A percentile compares a stretch with the other conserved stretches of the same genome.
These are phyloP conservation scores for Bombus turneri DNA, from an alignment of 1,140 invertebrate genomes.

Conservation along the genomic window DNA sequence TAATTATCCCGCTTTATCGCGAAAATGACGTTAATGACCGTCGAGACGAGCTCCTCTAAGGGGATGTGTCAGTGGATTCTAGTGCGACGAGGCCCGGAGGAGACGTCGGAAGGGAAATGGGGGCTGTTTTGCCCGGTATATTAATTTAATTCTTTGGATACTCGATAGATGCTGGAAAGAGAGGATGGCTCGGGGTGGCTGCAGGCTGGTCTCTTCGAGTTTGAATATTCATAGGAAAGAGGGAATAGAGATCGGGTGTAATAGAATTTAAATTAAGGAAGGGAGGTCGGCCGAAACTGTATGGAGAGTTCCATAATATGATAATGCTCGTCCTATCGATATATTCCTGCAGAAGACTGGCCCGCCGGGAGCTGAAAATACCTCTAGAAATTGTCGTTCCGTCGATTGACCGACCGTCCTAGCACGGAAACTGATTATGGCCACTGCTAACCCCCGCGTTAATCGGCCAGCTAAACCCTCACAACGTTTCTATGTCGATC, in stretches of 20 bases:
- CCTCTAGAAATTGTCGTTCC: constrained; percentile 67
- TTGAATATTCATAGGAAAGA: constrained; percentile 82
- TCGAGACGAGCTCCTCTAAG: constrained; percentile 71
- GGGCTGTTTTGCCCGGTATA: constrained; percentile 79
- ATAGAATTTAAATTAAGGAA: constrained; percentile 82
- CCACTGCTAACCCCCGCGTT: constrained; percentile 9
- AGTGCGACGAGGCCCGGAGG: constrained; percentile 38
- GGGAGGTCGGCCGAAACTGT: constrained; percentile 72
- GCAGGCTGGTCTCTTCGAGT: constrained; percentile 66
- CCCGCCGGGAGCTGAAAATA: constrained; percentile 63
- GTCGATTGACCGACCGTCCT: constrained; percentile 63
- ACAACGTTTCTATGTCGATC: neutral
- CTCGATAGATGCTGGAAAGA: constrained; percentile 77
- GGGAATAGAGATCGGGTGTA: constrained; percentile 81
- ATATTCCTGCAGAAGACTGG: constrained; percentile 64
- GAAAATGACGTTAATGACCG: constrained; percentile 74
- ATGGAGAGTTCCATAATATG: constrained; percentile 75
- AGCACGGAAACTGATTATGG: constrained; percentile 40
- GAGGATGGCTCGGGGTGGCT: constrained; percentile 49
- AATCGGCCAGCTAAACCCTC: constrained; percentile 30
- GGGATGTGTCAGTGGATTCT: constrained; percentile 56
- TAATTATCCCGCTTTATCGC: constrained; percentile 59
- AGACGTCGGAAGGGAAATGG: constrained; percentile 47
- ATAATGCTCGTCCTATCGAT: constrained; percentile 74
- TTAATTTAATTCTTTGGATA: constrained; percentile 82